Evolutionary conservation across 2,888 invertebrate species (phyloP), one percentile per base, ranked within the genome.

Genomic region (Crossocerus cetratus): DNA sequence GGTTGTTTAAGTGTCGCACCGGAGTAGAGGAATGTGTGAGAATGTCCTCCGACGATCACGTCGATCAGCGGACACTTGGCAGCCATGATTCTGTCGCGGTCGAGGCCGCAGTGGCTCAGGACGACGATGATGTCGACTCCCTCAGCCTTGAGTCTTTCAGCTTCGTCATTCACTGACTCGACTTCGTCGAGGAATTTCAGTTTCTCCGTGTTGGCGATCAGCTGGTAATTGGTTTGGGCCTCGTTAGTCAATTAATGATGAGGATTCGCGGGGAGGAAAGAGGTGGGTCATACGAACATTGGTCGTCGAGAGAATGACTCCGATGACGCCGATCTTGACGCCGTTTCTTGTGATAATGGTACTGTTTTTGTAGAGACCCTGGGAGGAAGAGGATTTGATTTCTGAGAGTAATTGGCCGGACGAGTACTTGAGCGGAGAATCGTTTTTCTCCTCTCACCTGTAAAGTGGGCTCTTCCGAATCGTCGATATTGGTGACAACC

Each of bases 41-140:
- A 94, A 87, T 97, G 97, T 0, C 94, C 95, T 3, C 97, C 97
- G n/a, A 97, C 94, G 68, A 97, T 94, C 0, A 97, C 92, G 87
- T 96, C 96, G 64, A 97, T 92, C 43, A 93, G 93, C 0, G 93
- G 92, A 2, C 94, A 93, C 2, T 92, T 91, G 2, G 88, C 86
- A 0, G 96, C 97, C 75, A 97, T 93, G 42, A 91, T 86, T 91
- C 92, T 91, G 81, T 95, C 95, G 20, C 93, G 92, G 2, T 93
- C 92, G 58, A 95, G 92, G 2, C 97, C 97, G 61, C 95, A 93
- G 87, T 97, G 97, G 0, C 97, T 96, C n/a, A 97, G 90, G 2
- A 95, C 95, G 62, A 97, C 93, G 78, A 97, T 95, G 63, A 96
- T 95, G 80, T 96, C 93, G 2, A 96, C 93, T 0, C 94, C 94